Base-by-base conservation (phyloP, 1,140 invertebrate species). In the Aphidius ervi region DNA sequence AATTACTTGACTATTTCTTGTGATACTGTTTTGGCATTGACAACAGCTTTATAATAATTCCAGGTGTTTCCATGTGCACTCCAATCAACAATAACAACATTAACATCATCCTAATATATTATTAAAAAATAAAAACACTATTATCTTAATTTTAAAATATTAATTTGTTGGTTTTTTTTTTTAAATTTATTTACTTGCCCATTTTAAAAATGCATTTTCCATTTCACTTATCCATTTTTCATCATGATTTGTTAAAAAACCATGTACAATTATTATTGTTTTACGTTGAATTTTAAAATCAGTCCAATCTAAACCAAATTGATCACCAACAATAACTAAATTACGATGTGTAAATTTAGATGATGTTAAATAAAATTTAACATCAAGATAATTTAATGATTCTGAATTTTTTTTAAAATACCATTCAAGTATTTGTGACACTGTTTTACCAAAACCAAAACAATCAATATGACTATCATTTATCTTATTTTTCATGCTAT, bases 1-100 rank as follows among this genome's bases (percentile, higher is more conserved):
- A 62, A 50, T 4, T 61, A 85, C 84, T 69, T 78, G n/a, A 80
- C 74, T 55, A 83, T 71, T 67, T 81, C 80, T 7, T 78, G 74
- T 48, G 83, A 83, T 8, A 83, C 82, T 20, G 76, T 71, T 56
- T 77, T 74, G 0, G 84, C 84, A 62, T 85, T 84, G 6, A 82
- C 77, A 1, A 82, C 84, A 0, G 84, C 84, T 63, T 80, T 77
- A 69, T 83, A 83, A 58, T 86, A 86, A 71, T 84, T 85, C 77
- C 80, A 83, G 0, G 82, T 84, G 45, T 83, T 82, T 8, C 83
- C 79, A 0, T 82, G 82, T 8, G 73, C 74, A 53, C 83, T 83
- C 84, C 84, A 86, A 62, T 86, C 84, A 9, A 83, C 82, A 0
- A 78, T 74, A 7, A 86, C 78, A 0, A 85, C 78, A 59, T 86